Base-by-base conservation (phyloP, 2,888 invertebrate genomes). In the Pilophorus perplexus region DNA sequence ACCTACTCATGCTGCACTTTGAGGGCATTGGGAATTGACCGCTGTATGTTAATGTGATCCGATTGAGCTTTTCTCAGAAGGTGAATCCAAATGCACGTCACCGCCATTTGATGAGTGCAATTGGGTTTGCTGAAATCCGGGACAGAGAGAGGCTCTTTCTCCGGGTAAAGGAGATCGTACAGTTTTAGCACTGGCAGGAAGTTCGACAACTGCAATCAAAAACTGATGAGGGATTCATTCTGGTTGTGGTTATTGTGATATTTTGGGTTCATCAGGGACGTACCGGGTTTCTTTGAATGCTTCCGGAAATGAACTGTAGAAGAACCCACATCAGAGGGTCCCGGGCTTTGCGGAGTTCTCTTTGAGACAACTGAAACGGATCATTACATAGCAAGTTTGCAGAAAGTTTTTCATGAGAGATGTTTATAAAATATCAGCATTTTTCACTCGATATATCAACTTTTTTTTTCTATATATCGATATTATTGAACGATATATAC, bases 321-420 rank as follows among this genome's bases (percentile, higher is more conserved):
- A 98, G 80, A 18, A 95, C 90, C 97, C 98, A 98, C 97, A 99
- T 98, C n/a, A 99, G 80, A 74, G 98, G 95, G 78, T 97, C 97
- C 52, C 98, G 82, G 0, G 96, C 95, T 77, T 92, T 90, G 68
- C 89, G 84, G 75, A 94, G 80, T 74, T 93, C 91, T 71, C 88
- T 82, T 5, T 87, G 87, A 44, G 87, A 83, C 37, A 92, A 77
- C 84, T 85, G 71, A 10, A 78, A 76, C n/a, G n/a, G n/a, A n/a
- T n/a, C n/a, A n/a, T n/a, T 27, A 10, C 14, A 33, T n/a, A 25
- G 18, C 40, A 22, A 6, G n/a, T n/a, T n/a, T n/a, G n/a, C n/a
- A n/a, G n/a, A n/a, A n/a, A n/a, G n/a, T n/a, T n/a, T n/a, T n/a
- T n/a, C n/a, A n/a, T n/a, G n/a, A n/a, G n/a, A n/a, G n/a, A n/a